Percentiles rank a stretch among this genome's conserved stretches.
These are phyloP conservation scores for Botia almorhae DNA, from an alignment of 2,797 vertebrate species.

Conservation along the genomic window DNA sequence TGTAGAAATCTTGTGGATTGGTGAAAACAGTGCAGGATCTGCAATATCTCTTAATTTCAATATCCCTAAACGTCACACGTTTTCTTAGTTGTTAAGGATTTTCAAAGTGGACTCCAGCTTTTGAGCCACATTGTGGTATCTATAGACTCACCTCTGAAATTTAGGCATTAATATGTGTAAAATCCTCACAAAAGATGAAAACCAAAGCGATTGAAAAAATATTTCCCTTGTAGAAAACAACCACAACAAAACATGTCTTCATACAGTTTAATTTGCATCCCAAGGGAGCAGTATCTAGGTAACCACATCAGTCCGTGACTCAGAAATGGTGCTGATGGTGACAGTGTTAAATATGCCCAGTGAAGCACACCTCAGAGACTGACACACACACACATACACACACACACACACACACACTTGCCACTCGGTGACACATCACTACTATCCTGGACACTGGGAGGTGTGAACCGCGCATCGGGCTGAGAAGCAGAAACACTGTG, in stretches of 20 bases:
- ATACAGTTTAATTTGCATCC: constrained; percentile 64
- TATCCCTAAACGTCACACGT: neutral
- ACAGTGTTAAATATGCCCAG: constrained; percentile 78
- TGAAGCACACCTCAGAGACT: constrained; percentile 65
- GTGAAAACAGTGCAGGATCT: neutral
- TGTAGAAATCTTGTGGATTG: neutral
- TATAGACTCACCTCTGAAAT: constrained; percentile 11
- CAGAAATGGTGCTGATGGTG: constrained; percentile 65
- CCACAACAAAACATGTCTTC: constrained; percentile 59
- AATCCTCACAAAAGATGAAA: constrained; percentile 9
- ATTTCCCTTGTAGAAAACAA: constrained; percentile 56
- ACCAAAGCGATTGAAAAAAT: constrained; percentile 48
- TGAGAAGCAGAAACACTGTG: constrained; percentile 60
- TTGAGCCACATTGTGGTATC: neutral
- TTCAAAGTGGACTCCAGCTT: neutral
- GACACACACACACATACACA: constrained; percentile 54
- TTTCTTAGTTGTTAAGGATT: neutral
- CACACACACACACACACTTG: constrained; percentile 68
- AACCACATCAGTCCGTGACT: constrained; percentile 66
- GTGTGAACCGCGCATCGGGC: constrained; percentile 64
- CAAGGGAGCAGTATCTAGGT: constrained; percentile 63
- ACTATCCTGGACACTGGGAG: constrained; percentile 68
- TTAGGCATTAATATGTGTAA: constrained; percentile 4
- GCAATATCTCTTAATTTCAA: too few relatives aligned
- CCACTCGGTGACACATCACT: constrained; percentile 66